A percentile compares a stretch with the other conserved stretches of the same genome.
phyloP scores from a whole-genome alignment of 1,140 invertebrate species.

The Spodoptera frugiperda region DNA sequence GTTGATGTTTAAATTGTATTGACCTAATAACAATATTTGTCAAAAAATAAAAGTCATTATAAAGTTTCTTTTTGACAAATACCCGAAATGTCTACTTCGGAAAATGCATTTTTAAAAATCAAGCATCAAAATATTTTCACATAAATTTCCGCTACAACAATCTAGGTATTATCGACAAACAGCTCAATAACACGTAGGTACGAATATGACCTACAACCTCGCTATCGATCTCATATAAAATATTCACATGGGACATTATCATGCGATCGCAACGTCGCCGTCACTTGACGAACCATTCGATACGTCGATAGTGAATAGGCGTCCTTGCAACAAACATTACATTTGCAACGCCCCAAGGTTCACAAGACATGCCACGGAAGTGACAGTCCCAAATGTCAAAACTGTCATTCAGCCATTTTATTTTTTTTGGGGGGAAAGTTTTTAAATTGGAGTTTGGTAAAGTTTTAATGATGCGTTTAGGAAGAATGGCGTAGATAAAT shows the following conservation, averaged over 20 bases:
- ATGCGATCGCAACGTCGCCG: constrained; percentile 32
- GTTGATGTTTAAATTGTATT: no score
- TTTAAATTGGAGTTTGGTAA: background rate
- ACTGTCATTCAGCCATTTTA: background rate
- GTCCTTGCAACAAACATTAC: constrained; percentile 1
- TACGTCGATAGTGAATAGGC: constrained; percentile 24
- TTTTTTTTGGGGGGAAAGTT: constrained; percentile 19
- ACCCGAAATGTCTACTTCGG: no score
- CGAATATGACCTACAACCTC: background rate
- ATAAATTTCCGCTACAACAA: no score
- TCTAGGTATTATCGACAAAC: background rate
- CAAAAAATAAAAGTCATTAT: no score
- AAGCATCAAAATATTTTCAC: no score
- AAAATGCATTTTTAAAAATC: no score
- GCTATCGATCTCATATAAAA: constrained; percentile 1
- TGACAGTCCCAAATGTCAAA: constrained; percentile 28
- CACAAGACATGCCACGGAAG: constrained; percentile 27
- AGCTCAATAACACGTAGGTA: background rate
- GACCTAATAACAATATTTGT: no score
- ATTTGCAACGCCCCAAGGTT: constrained; percentile 16
- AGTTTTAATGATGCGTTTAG: background rate
- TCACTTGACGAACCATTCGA: constrained; percentile 15
- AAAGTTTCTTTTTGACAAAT: no score
- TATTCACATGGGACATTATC: constrained; percentile 15
- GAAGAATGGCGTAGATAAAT: no score